Evolutionary conservation across 2,113 vertebrate species (phyloP), one percentile per base, ranked within the genome.

Genomic region (Tupaia chinensis): DNA sequence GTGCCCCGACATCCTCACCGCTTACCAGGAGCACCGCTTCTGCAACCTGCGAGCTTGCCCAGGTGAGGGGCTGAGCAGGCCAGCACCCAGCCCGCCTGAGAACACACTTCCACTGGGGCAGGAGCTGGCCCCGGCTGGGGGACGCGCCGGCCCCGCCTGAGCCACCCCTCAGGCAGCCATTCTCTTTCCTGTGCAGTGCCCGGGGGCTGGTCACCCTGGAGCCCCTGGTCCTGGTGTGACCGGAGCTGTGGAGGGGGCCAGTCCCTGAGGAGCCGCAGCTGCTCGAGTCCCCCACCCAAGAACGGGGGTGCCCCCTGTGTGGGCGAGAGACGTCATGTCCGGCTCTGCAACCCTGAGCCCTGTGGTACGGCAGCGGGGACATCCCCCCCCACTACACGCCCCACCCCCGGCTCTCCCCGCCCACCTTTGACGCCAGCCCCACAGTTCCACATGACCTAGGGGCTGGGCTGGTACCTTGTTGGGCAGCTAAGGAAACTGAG

Each of bases 211-310:
- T 99, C 99, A 19, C 98, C 97, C 60, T 99, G 99, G 99, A 99
- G 99, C 91, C 98, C 99, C 4, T 99, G 99, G 99, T 99, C 99
- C 4, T 99, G 95, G 96, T 99, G 99, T 92, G 99, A 99, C 98
- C 98, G 99, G 58, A 98, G 88, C 29, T 99, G 99, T 8, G 99
- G 99, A 0, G 99, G 99, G 0, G 99, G 99, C 0, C 98, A 97
- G 76, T 99, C 99, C 4, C 97, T 99, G 70, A 99, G 99, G 70
- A 99, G 98, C 0, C 98, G 99, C 74, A 98, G 98, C 66, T 99
- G 99, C 95, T 98, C 98, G 20, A 99, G 99, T 90, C 99, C 99
- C n/a, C 99, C 99, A 0, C 99, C 99, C 74, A 99, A 99, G 96
- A 99, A 99, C 1, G 99, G 99, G 16, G 99, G 99, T 0, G 97